Evolutionary conservation across 2,797 vertebrate genomes (phyloP).

Genomic region (Fundulus diaphanus): DNA sequence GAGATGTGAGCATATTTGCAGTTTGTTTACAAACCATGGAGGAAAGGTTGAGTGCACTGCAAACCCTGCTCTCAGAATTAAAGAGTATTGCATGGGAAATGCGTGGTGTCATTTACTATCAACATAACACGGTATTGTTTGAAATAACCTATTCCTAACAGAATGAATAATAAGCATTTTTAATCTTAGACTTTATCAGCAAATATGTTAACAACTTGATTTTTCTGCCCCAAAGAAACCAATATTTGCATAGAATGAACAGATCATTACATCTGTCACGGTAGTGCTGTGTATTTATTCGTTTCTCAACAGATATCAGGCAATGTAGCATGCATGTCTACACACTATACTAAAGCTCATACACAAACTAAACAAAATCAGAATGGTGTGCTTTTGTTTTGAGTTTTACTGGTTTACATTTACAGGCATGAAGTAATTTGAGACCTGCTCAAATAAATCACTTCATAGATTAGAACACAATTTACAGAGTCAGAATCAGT

Average conservation of each 20-base stretch:
- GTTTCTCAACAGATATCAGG: conserved; percentile 14
- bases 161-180: background rate
- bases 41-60: background rate
- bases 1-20: background rate
- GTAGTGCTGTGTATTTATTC: background rate
- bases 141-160: background rate
- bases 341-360: conserved; percentile 3
- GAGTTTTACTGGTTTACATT: conserved; percentile 11
- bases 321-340: background rate
- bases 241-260: background rate
- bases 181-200: background rate
- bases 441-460: conserved; percentile 28
- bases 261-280: background rate
- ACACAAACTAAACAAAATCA: background rate
- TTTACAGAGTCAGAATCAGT: conserved; percentile 33
- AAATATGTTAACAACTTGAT: background rate
- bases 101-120: background rate
- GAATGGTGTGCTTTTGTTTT: conserved; percentile 13
- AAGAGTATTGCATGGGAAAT: background rate
- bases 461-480: conserved; percentile 19
- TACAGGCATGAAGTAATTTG: conserved; percentile 2
- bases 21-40: background rate
- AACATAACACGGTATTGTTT: background rate
- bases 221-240: background rate
- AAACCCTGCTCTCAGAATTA: background rate